Base-by-base conservation (phyloP, 1,140 invertebrate genomes). In the Bombus impatiens region DNA sequence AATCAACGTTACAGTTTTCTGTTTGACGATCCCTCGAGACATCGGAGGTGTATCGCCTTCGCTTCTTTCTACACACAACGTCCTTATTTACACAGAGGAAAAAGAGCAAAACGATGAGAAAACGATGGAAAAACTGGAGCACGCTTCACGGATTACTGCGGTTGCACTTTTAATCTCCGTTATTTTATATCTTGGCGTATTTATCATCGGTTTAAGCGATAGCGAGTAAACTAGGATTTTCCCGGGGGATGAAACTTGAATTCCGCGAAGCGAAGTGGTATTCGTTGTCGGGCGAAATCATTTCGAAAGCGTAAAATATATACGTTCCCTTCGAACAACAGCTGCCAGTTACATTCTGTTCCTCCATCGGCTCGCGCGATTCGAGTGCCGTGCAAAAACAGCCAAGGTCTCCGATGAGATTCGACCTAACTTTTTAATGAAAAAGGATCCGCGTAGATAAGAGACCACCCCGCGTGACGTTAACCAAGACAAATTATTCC, bases 141-240 rank as follows among this genome's bases (percentile, higher is more conserved):
- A 72, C 28, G 70, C 70, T 72, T 65, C 57, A 37, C 80, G 44
- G 70, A 44, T 82, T 57, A 71, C 65, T 28, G 37, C 44, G 47
- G 75, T 84, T 84, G 65, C 76, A 78, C 62, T 84, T 84, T 84
- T 84, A 84, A 84, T 84, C 82, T 68, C 62, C 76, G 76, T 57
- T 44, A 84, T 78, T 67, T 40, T 59, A 67, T 59, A 84, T 78
- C 82, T 25, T 71, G 53, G 42, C 76, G 40, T 67, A 42, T 70
- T 84, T 71, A 78, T 84, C 82, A 59, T 59, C 53, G 70, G 37
- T 82, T 57, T 47, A 80, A 80, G 37, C 70, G 40, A 72, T 72
- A 42, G 25, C 72, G 44, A 59, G 65, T 40, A 22, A 42, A 77
- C n/a, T 57, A 47, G 65, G 65, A 71, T 70, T 35, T 84, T 53